Base-by-base conservation (phyloP, 2,888 invertebrate species). In the Nezara viridula region DNA sequence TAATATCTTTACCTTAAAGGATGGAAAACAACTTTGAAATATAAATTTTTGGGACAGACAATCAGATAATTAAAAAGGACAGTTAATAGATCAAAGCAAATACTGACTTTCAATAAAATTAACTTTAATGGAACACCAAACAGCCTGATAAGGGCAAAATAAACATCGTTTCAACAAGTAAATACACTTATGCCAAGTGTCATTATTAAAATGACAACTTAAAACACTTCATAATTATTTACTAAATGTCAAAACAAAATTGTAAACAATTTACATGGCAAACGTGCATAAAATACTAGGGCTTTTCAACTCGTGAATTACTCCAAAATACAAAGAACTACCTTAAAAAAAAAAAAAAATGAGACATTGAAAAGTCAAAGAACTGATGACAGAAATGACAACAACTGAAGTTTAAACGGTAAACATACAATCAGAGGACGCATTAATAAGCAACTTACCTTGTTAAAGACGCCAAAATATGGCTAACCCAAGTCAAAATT, bases 331-430 rank as follows among this genome's bases (percentile, higher is more conserved):
- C 6, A 73, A 73, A 21, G 19, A 2, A 37, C 0, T 9, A 37
- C 32, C 2, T 37, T 7, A 73, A 37, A 7, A 73, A 21, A 37
- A 27, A 50, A n/a, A 49, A 86, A 86, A 32, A 86, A 50, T 0
- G 1, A 27, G 24, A n/a, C 16, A 85, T 85, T 21, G 85, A 49
- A 27, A 85, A 85, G 47, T 85, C 47, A 85, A 49, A 50, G 47
- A 85, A 85, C 47, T 32, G 47, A 44, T 85, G 85, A 85, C 85
- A 47, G 49, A 49, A 85, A 49, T 85, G 85, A 49, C 85, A 49
- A 85, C 85, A 27, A 50, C 12, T 24, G 0, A n/a, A 49, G 85
- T 49, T 50, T 10, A n/a, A 21, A 44, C 85, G 5, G 24, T 47
- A 50, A 50, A 85, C 0, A 6, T 1, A 37, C 3, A 73, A 37